Conservation (phyloP, 2,888 invertebrate genomes). For the Pristionchus japonicus region DNA sequence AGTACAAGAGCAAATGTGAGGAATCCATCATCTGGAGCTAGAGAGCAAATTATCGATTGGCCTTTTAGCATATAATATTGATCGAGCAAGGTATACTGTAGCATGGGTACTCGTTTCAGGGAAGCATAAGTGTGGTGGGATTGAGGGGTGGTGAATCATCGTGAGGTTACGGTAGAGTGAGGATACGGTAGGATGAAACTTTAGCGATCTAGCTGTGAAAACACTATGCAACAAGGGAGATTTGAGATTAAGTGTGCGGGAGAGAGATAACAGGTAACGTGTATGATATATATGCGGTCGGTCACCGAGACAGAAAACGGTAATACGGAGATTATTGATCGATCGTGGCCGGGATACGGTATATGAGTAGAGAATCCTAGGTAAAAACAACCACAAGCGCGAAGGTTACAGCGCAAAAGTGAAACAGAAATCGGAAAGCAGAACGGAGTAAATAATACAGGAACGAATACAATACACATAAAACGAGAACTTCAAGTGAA, state of each 20-base stretch:
- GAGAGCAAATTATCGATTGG: neutral
- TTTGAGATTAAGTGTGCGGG: neutral
- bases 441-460: neutral
- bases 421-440: neutral
- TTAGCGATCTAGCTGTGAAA: neutral
- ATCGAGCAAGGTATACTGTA: slow-evolving; percentile 24
- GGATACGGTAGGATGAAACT: neutral
- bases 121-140: slow-evolving; percentile 1
- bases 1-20: neutral
- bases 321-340: slow-evolving; percentile 21
- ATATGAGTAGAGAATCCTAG: neutral
- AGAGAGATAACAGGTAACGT: neutral
- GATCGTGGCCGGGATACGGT: slow-evolving; percentile 13
- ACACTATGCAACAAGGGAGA: neutral
- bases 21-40: neutral
- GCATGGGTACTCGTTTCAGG: neutral
- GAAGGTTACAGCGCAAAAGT: neutral
- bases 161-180: neutral
- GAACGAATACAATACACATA: neutral
- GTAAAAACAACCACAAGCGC: neutral
- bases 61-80: neutral
- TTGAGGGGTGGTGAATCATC: neutral
- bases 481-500: neutral
- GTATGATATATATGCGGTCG: neutral
- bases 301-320: slow-evolving; percentile 4